These are phyloP conservation scores for Sipha maydis DNA, from an alignment of 2,888 invertebrate genomes.

Conservation along the genomic window DNA sequence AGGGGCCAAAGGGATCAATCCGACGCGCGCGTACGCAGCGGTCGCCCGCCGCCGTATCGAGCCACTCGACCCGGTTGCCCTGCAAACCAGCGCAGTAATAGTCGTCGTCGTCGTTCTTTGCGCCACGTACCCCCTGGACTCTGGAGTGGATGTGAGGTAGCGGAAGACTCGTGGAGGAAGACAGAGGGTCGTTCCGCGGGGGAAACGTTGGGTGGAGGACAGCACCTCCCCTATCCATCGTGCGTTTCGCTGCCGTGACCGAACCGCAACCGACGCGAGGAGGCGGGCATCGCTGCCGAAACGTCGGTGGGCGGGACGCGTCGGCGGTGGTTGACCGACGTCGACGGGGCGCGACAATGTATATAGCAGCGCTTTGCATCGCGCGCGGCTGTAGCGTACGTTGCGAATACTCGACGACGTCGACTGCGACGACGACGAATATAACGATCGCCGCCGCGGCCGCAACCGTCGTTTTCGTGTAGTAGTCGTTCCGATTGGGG, in stretches of 20 bases:
- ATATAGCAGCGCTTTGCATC: slow-evolving; percentile 3
- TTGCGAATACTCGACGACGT: slow-evolving; percentile 7
- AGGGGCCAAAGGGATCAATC: slow-evolving; percentile 8
- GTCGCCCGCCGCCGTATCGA: neutral
- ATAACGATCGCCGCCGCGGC: neutral
- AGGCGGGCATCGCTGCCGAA: neutral
- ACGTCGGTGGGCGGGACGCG: neutral
- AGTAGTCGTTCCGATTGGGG: slow-evolving; percentile 42
- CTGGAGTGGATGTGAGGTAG: too few species aligned
- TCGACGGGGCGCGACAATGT: neutral
- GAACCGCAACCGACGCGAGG: neutral
- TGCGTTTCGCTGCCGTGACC: neutral
- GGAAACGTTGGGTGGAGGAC: neutral
- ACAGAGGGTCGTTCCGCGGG: too few species aligned
- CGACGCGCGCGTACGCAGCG: neutral
- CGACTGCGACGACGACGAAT: slow-evolving; percentile 13
- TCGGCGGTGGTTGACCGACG: slow-evolving; percentile 21
- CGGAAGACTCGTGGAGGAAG: too few species aligned
- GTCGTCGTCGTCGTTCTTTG: neutral
- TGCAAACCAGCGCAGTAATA: too few species aligned
- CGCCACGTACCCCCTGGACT: too few species aligned
- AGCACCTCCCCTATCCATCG: too few species aligned
- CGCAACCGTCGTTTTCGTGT: slow-evolving; percentile 10
- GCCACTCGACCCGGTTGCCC: neutral
- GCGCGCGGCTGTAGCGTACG: neutral